Evolutionary conservation across 2,888 invertebrate genomes (phyloP).

Genomic region (Sycophila texana): DNA sequence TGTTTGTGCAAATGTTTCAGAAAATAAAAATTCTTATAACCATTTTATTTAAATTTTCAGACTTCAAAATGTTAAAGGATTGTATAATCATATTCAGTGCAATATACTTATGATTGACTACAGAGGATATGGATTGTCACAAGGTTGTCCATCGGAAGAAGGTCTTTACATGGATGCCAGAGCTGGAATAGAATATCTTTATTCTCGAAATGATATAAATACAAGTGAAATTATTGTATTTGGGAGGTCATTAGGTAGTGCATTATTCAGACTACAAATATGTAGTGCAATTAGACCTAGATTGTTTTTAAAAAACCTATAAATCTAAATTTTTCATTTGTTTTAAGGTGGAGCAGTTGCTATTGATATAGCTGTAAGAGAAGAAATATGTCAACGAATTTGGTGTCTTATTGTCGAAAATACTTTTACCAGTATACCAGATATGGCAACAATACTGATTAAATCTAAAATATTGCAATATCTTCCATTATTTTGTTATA

Average conservation of each 20-base stretch:
- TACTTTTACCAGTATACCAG: constrained; percentile 95
- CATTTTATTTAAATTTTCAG: constrained; percentile 74
- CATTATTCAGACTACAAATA: constrained; percentile 19
- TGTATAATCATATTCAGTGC: constrained; percentile 88
- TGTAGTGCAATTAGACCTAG: too few relatives aligned
- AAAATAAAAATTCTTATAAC: constrained; percentile 4
- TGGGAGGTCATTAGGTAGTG: constrained; percentile 88
- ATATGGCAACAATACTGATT: constrained; percentile 91
- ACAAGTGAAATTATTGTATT: constrained; percentile 90
- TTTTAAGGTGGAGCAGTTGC: constrained; percentile 91
- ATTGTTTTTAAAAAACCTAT: background rate
- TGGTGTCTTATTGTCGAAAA: constrained; percentile 95
- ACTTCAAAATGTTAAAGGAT: constrained; percentile 90
- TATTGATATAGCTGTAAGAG: constrained; percentile 88
- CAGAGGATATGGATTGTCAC: constrained; percentile 94
- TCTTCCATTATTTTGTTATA: constrained; percentile 90
- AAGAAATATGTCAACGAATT: constrained; percentile 86
- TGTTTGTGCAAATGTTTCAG: constrained; percentile 12
- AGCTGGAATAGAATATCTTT: constrained; percentile 90
- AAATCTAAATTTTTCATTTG: constrained; percentile 18
- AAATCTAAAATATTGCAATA: constrained; percentile 84
- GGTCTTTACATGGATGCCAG: constrained; percentile 93
- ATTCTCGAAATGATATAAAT: constrained; percentile 89
- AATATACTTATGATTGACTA: constrained; percentile 96
- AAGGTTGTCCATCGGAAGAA: constrained; percentile 90